Percentiles rank a stretch among this genome's conserved stretches.
These are phyloP conservation scores for Neodiprion pinetum DNA, from an alignment of 1,140 invertebrate species.

Conservation along the genomic window DNA sequence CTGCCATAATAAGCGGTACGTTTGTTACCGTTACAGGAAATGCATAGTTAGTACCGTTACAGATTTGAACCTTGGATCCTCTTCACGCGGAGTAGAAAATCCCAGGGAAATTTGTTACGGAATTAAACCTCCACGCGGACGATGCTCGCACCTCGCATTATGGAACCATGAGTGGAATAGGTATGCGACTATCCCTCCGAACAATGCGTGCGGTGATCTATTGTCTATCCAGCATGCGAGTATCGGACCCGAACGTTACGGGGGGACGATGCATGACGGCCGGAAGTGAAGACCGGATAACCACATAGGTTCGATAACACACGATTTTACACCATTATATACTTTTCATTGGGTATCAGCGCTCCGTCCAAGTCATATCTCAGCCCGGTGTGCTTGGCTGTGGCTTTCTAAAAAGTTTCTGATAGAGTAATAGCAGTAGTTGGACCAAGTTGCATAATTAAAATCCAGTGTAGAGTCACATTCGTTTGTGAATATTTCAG, in stretches of 20 bases:
- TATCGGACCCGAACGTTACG: constrained; percentile 42
- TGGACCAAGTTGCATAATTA: too few relatives aligned
- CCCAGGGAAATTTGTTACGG: too few relatives aligned
- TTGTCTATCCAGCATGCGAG: not conserved
- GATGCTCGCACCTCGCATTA: not conserved
- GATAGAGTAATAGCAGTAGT: too few relatives aligned
- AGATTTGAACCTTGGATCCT: too few relatives aligned
- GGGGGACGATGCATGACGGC: constrained; percentile 42
- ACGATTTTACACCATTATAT: constrained; percentile 33
- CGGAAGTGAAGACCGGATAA: constrained; percentile 52
- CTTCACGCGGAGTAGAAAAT: too few relatives aligned
- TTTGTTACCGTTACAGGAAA: too few relatives aligned
- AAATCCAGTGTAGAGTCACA: not conserved
- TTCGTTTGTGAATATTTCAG: too few relatives aligned
- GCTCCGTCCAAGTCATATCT: constrained; percentile 45
- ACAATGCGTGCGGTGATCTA: constrained; percentile 2
- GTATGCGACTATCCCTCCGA: not conserved
- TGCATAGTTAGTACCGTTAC: too few relatives aligned
- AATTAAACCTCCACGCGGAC: too few relatives aligned
- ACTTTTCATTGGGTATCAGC: constrained; percentile 35
- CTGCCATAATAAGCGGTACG: too few relatives aligned
- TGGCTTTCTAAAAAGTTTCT: not conserved
- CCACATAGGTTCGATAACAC: constrained; percentile 39
- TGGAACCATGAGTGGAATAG: not conserved
- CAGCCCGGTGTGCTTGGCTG: constrained; percentile 18